Percentiles rank a stretch among this genome's conserved stretches.
Evolutionary conservation across 2,797 vertebrate species (phyloP).

Genomic region (Karalla daura): DNA sequence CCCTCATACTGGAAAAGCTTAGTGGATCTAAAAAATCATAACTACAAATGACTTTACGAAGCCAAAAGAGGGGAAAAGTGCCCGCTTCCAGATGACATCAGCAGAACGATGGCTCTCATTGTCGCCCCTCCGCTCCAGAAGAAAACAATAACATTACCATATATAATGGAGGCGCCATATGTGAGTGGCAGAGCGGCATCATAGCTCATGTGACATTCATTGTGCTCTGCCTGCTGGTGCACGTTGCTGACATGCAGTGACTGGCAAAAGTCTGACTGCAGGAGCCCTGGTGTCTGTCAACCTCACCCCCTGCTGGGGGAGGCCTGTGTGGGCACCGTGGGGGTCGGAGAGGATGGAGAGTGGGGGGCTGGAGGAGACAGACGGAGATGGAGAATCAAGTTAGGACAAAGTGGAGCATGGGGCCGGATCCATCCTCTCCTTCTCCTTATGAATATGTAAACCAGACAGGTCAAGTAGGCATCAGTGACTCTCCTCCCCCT

Average conservation of each 20-base stretch:
- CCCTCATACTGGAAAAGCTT: background rate
- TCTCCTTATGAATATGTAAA: constrained; percentile 83
- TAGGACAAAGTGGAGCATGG: constrained; percentile 59
- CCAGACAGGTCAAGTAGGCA: constrained; percentile 79
- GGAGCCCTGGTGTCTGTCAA: constrained; percentile 71
- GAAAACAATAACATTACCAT: constrained; percentile 45
- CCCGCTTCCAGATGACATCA: constrained; percentile 28
- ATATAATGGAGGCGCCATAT: constrained; percentile 45
- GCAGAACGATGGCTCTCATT: background rate
- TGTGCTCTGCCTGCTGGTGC: constrained; percentile 63
- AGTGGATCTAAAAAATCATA: background rate
- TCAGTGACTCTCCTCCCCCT: constrained; percentile 69
- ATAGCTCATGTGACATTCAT: constrained; percentile 60
- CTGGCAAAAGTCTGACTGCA: constrained; percentile 61
- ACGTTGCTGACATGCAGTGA: constrained; percentile 62
- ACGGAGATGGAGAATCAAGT: constrained; percentile 59
- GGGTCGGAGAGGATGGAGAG: constrained; percentile 10
- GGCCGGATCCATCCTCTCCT: constrained; percentile 67
- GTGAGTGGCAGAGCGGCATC: constrained; percentile 49
- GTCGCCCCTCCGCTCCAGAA: background rate
- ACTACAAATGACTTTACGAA: background rate
- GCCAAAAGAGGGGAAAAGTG: background rate
- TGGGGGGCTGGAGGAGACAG: constrained; percentile 41
- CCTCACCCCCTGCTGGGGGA: constrained; percentile 72
- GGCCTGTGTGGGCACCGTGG: constrained; percentile 57